These are phyloP conservation scores for Actinia equina DNA, from an alignment of 64 coral and sea anemone species.

Conservation along the genomic window DNA sequence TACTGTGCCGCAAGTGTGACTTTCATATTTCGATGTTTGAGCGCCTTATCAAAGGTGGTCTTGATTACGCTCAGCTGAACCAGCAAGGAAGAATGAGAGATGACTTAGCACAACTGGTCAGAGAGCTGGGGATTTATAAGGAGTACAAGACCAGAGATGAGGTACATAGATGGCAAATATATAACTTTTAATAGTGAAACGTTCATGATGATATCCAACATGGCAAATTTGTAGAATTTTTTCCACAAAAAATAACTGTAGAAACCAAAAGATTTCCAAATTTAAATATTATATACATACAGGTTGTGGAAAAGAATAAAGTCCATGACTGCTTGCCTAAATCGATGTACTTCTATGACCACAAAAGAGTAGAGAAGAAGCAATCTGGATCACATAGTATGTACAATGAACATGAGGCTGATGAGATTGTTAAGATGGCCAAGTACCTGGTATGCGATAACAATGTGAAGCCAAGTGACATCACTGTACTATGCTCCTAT, in stretches of 20 bases:
- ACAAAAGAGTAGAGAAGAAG: slow-evolving; percentile 36
- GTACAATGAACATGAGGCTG: slow-evolving; percentile 51
- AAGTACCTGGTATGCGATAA: slow-evolving; percentile 23
- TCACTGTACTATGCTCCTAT: slow-evolving; percentile 87
- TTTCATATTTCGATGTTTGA: slow-evolving; percentile 87
- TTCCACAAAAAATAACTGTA: no score
- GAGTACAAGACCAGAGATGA: slow-evolving; percentile 46
- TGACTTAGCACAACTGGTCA: slow-evolving; percentile 64
- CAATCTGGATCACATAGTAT: slow-evolving; percentile 54
- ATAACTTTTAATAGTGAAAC: not conserved
- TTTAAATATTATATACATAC: not conserved
- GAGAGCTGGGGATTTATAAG: slow-evolving; percentile 43
- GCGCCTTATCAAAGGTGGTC: slow-evolving; percentile 53
- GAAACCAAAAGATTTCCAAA: not conserved
- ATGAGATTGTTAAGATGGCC: slow-evolving; percentile 38
- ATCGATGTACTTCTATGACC: slow-evolving; percentile 68
- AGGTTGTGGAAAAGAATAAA: not conserved
- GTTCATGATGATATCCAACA: no score
- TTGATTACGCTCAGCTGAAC: slow-evolving; percentile 43
- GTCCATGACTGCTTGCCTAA: not conserved
- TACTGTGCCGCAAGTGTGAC: slow-evolving; percentile 38
- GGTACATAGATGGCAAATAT: slow-evolving; percentile 23
- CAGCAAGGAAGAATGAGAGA: slow-evolving; percentile 77
- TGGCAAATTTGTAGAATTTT: no score
- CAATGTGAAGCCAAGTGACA: slow-evolving; percentile 6